Base-by-base conservation (phyloP, 2,888 invertebrate genomes). In the Geotrupes spiniger region DNA sequence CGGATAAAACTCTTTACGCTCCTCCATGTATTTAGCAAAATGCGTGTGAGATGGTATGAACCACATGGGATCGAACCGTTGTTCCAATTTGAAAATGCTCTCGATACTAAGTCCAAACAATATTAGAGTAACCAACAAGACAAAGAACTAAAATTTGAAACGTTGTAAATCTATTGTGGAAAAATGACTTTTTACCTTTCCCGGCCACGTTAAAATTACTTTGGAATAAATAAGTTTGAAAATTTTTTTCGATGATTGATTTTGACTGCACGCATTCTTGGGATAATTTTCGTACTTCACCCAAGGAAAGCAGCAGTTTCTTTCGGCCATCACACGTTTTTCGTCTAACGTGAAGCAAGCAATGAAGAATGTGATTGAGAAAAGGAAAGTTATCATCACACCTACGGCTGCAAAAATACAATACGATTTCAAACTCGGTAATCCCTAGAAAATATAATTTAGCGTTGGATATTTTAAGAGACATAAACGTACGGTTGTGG, bases 391-490 rank as follows among this genome's bases (percentile, higher is more conserved):
- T 61, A 86, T 82, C 48, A 88, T 76, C 1, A 91, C 86, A 12
- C 89, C 87, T 1, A 83, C 71, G 4, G 88, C 86, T 9, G 89
- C 89, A 68, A 88, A 91, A 41, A 90, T 77, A 68, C 92, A 91
- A 68, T 89, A 91, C 0, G 90, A 89, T 69, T 85, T 83, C 25
- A 92, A 74, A 2, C 87, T 87, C 12, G 91, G 91, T 50, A 92
- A 73, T 61, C 89, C 84, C 84, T 84, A 61, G 14, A 75, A 71
- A 43, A 42, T 40, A 27, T 31, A 33, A 43, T 21, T 37, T 1
- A 44, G 12, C 4, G 25, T 37, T 37, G n/a, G 42, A 45, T 2
- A 12, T 38, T 2, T 17, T 4, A n/a, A 42, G 16, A 33, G 8
- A 33, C 21, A 10, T 29, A 16, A 29, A 70, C 74, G 69, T 68